Base-by-base conservation (phyloP, 2,888 invertebrate species). In the Perizoma flavofasciatum region DNA sequence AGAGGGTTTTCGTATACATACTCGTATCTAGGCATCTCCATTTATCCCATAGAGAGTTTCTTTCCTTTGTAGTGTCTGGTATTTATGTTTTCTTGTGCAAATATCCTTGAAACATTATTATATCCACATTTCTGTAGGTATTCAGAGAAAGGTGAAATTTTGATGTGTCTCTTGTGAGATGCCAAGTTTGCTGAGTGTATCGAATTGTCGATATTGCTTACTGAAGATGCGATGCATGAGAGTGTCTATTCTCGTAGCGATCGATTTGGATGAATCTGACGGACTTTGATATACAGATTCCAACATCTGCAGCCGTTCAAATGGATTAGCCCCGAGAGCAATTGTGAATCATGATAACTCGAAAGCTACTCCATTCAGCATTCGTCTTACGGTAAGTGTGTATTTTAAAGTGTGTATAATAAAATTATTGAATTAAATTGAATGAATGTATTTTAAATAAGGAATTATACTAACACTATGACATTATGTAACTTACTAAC, bases 271-370 rank as follows among this genome's bases (percentile, higher is more conserved):
- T 70, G 74, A 71, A 72, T 67, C 73, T 73, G 75, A 74, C 78
- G 62, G 75, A 73, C 74, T 74, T 72, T 70, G 68, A 77, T 78
- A 78, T 75, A 79, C 75, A 75, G 71, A 77, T 77, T 75, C 73
- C 75, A 63, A 72, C 72, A 72, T 72, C 73, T 75, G 75, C 61
- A 74, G 68, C 70, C 73, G 70, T 74, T 77, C 75, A 76, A 82
- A 81, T 72, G 72, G 73, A 79, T 81, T 79, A 78, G 74, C 76
- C 77, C 68, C 68, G 66, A 78, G 72, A 71, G 75, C 74, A 69
- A 73, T 75, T 73, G 69, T 66, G 72, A 74, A 72, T 67, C 68
- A 69, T 72, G 70, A 76, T 75, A 73, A 71, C 72, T 65, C 57
- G 69, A 68, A 73, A 69, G 73, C 68, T 70, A 68, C 61, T 65